phyloP scores from a whole-genome alignment of 2,888 invertebrate species.

The Trypoxylon attenuatum region DNA sequence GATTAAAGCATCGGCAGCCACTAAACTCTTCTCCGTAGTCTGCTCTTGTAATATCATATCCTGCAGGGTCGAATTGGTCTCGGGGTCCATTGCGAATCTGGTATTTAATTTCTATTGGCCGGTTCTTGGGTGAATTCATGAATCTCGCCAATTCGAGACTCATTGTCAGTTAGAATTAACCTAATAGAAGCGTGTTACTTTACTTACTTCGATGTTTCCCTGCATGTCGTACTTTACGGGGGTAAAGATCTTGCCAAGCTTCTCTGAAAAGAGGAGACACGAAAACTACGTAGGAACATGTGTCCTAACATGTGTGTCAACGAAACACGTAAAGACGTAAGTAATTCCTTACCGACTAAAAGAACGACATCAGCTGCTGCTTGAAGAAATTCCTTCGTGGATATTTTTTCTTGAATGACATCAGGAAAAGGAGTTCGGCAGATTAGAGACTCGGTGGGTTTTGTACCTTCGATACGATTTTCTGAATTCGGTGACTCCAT shows the following conservation, averaged over 20 bases:
- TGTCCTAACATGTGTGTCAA: too few relatives aligned
- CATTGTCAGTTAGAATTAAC: too few relatives aligned
- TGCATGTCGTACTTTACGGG: constrained; percentile 86
- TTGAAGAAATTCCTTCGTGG: constrained; percentile 78
- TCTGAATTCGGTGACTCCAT: background rate
- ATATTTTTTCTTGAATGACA: constrained; percentile 77
- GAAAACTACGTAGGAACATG: too few relatives aligned
- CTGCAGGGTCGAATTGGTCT: constrained; percentile 79
- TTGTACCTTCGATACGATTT: background rate
- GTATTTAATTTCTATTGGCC: constrained; percentile 79
- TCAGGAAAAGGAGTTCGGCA: constrained; percentile 76
- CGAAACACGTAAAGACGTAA: too few relatives aligned
- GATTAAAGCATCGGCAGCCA: constrained; percentile 80
- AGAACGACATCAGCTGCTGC: constrained; percentile 80
- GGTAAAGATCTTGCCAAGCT: constrained; percentile 83
- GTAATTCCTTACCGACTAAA: constrained; percentile 80
- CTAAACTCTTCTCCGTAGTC: constrained; percentile 73
- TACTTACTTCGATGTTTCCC: constrained; percentile 84
- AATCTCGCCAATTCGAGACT: too few relatives aligned
- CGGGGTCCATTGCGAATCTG: constrained; percentile 76
- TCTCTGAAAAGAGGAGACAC: constrained; percentile 77
- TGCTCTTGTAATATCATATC: constrained; percentile 82
- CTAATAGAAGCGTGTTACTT: too few relatives aligned
- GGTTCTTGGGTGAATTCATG: background rate
- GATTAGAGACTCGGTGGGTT: background rate